These are phyloP conservation scores for Coboldia fuscipes DNA, from an alignment of 1,140 invertebrate species.

Conservation along the genomic window DNA sequence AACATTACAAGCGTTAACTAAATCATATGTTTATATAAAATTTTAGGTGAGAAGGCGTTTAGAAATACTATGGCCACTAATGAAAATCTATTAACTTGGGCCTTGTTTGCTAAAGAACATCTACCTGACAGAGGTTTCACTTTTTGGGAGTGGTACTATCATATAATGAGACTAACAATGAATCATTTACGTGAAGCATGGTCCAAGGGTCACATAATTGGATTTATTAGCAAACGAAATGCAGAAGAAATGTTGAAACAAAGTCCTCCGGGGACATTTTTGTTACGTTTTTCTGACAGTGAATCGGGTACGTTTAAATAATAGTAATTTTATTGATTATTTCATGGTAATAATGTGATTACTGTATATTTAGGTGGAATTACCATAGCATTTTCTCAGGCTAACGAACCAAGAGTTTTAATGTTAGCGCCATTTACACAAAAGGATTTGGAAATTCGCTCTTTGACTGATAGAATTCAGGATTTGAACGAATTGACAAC, in stretches of 20 bases:
- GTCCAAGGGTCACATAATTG: slow-evolving; percentile 67
- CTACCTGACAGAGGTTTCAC: slow-evolving; percentile 73
- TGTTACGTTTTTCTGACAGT: slow-evolving; percentile 81
- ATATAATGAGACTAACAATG: slow-evolving; percentile 76
- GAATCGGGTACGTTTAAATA: slow-evolving; percentile 33
- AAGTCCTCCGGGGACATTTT: slow-evolving; percentile 59
- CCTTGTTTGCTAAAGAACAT: slow-evolving; percentile 78
- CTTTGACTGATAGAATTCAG: slow-evolving; percentile 62
- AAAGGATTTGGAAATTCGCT: slow-evolving; percentile 70
- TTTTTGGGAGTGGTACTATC: slow-evolving; percentile 96
- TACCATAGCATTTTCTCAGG: slow-evolving; percentile 67
- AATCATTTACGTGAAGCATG: slow-evolving; percentile 71
- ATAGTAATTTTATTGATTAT: background rate
- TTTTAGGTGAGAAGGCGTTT: slow-evolving; percentile 6
- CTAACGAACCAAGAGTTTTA: slow-evolving; percentile 27
- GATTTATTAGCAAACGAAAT: slow-evolving; percentile 63
- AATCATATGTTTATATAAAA: background rate
- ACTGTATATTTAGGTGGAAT: slow-evolving; percentile 37
- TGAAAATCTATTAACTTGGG: slow-evolving; percentile 46
- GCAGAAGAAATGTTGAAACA: slow-evolving; percentile 64
- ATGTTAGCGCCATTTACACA: slow-evolving; percentile 75
- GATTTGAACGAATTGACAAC: slow-evolving; percentile 62
- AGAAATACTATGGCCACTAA: slow-evolving; percentile 12
- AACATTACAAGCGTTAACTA: background rate
- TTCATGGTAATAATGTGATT: background rate